Evolutionary conservation across 2,888 invertebrate species (phyloP).

Genomic region (Drosophila pseudotakahashii): DNA sequence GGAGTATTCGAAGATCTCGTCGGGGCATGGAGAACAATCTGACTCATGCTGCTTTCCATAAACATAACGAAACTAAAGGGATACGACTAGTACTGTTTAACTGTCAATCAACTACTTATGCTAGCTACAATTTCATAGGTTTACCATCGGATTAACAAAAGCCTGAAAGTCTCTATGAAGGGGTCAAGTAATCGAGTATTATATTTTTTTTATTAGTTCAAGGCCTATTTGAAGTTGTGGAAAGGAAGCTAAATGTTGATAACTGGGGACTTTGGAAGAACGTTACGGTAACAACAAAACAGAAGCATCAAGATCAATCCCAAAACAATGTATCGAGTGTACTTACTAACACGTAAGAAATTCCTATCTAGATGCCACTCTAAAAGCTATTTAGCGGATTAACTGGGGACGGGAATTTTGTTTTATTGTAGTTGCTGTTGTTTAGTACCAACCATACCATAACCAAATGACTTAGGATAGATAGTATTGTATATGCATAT

Average conservation of each 20-base stretch:
- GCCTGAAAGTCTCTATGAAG: constrained; percentile 34
- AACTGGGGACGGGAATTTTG: constrained; percentile 3
- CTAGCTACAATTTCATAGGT: constrained; percentile 41
- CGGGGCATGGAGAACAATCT: constrained; percentile 15
- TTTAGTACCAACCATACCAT: constrained; percentile 63
- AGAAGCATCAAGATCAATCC: constrained; percentile 16
- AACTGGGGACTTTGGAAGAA: constrained; percentile 40
- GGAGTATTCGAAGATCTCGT: constrained; percentile 33
- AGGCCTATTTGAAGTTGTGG: constrained; percentile 10
- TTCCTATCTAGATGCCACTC: constrained; percentile 35
- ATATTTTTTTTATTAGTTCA: constrained; percentile 27
- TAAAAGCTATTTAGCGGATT: constrained; percentile 27
- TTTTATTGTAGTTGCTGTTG: constrained; percentile 14
- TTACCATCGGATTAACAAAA: constrained; percentile 35
- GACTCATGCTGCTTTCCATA: constrained; percentile 35
- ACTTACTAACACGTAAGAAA: constrained; percentile 64
- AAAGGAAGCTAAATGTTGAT: constrained; percentile 45
- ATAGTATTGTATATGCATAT: constrained; percentile 53
- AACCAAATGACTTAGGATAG: constrained; percentile 63
- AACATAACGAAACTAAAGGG: constrained; percentile 21
- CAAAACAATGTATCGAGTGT: constrained; percentile 41
- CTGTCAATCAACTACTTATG: constrained; percentile 55
- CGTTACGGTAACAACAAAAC: constrained; percentile 41
- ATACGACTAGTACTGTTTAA: constrained; percentile 15
- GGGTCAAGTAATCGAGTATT: constrained; percentile 27